Percentiles rank a stretch among this genome's conserved stretches.
phyloP scores from a whole-genome alignment of 2,888 invertebrate species.

The Dicranocentrus wangi region DNA sequence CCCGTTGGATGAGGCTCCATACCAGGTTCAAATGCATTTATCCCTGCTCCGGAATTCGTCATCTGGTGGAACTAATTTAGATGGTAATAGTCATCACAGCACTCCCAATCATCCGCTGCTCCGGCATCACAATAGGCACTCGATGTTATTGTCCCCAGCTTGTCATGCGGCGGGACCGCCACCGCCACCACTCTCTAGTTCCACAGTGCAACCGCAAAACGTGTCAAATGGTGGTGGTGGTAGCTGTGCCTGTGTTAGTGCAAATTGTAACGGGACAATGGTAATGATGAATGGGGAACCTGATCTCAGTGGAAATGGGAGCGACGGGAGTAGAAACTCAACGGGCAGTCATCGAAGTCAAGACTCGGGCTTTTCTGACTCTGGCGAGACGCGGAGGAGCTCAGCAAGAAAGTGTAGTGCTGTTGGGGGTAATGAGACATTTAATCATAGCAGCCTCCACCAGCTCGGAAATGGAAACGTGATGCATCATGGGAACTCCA shows the following conservation, averaged over 20 bases:
- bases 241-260: conserved; percentile 30
- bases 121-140: background rate
- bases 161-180: background rate
- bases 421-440: conserved; percentile 19
- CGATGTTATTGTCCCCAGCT: background rate
- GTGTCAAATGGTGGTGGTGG: background rate
- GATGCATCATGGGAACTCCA: conserved; percentile 7
- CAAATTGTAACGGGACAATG: conserved; percentile 26
- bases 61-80: background rate
- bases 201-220: background rate
- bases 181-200: background rate
- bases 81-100: background rate
- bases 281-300: conserved; percentile 24
- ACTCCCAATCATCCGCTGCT: background rate
- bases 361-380: conserved; percentile 88
- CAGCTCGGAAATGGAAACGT: conserved; percentile 1
- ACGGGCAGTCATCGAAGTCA: conserved; percentile 81
- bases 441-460: background rate
- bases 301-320: conserved; percentile 56
- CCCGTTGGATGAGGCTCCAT: conserved; percentile 37
- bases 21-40: conserved; percentile 47
- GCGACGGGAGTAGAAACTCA: conserved; percentile 72
- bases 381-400: conserved; percentile 76
- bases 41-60: conserved; percentile 29
- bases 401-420: background rate